Base-by-base conservation (phyloP, 2,888 invertebrate genomes). In the Dichetophora obliterata region DNA sequence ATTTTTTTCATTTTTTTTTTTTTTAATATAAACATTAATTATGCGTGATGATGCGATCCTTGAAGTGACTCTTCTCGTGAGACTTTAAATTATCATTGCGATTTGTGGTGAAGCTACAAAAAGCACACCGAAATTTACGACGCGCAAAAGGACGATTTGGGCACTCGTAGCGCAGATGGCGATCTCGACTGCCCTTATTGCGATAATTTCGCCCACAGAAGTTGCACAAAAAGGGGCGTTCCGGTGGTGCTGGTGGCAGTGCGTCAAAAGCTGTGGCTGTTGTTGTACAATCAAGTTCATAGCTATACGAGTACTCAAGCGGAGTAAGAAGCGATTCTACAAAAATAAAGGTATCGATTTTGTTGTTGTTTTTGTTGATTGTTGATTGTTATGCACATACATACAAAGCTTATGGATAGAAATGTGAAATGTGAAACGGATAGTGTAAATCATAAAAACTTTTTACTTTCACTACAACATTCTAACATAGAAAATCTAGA, bases 151-250 rank as follows among this genome's bases (percentile, higher is more conserved):
- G 92, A 6, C 75, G 72, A 52, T 59, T 61, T 0, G 92, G 85
- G 84, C 93, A 93, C 86, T 93, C 94, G 85, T 92, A 92, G 83
- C 92, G 92, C 80, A 92, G 90, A 84, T 94, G 94, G 69, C 93
- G 91, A 84, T 91, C 86, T 79, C 93, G 90, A 83, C 92, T 92
- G 82, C 91, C 90, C 81, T 90, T 90, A 80, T 82, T 82, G 75
- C 83, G 79, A 77, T 85, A 85, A 5, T 82, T 80, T 82, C 82
- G 84, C 54, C 82, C 82, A 78, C 85, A 85, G 68, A 75, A 81
- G 69, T 69, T 66, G 76, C 85, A 85, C 65, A 65, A 48, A 71
- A 66, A 77, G 31, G 65, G 75, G 27, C 72, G 79, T 43, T 78
- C 75, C 27, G 16, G 57, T n/a, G 16, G 37, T 52, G 16, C 52